phyloP scores from a whole-genome alignment of 1,140 invertebrate species.

The Nasonia longicornis region DNA sequence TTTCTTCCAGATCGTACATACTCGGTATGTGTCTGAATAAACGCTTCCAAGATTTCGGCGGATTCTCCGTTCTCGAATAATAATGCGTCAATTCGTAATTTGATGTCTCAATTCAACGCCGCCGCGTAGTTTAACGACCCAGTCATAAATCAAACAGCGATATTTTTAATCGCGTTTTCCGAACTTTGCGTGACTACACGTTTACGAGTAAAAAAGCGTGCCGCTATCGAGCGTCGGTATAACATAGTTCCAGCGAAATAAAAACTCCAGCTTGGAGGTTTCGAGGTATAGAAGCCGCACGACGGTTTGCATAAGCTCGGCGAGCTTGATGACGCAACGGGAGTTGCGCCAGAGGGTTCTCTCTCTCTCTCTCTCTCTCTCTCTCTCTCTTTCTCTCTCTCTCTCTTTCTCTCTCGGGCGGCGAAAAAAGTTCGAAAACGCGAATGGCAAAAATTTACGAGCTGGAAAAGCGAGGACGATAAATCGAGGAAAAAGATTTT shows the following conservation, averaged over 20 bases:
- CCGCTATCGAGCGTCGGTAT: too few species aligned
- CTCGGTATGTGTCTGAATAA: too few species aligned
- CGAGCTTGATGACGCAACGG: background rate
- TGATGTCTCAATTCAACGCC: background rate
- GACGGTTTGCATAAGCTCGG: background rate
- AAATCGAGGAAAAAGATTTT: slow-evolving; percentile 4
- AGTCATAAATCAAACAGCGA: slow-evolving; percentile 5
- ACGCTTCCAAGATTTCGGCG: background rate
- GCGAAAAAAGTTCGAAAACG: background rate
- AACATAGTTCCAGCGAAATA: background rate
- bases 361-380: too few species aligned
- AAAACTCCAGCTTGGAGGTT: background rate
- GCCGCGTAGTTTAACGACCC: background rate
- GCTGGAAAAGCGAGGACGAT: background rate
- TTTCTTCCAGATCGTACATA: background rate
- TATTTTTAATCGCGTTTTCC: background rate
- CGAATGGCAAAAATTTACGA: background rate
- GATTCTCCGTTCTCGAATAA: too few species aligned
- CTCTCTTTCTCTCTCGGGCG: background rate
- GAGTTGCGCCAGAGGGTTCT: background rate
- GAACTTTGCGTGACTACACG: background rate
- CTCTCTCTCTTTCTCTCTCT: too few species aligned
- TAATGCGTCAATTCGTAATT: too few species aligned
- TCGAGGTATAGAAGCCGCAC: background rate
- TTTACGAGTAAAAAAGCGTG: too few species aligned